Evolutionary conservation across 2,888 invertebrate species (phyloP), one percentile per base, ranked within the genome.

Genomic region (Caenorhabditis uteleia): DNA sequence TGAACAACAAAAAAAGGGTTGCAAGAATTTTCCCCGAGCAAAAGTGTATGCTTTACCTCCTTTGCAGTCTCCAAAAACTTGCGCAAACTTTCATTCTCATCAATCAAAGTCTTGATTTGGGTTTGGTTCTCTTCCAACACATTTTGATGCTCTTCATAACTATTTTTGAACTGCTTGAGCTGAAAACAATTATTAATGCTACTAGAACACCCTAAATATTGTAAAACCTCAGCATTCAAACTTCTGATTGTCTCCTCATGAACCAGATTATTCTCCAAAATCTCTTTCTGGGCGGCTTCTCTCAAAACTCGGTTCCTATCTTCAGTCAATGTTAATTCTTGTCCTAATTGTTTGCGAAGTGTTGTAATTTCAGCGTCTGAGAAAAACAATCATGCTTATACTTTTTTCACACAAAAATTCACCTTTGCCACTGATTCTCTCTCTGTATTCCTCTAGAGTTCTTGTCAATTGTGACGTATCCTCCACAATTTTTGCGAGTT

Each of bases 61-160:
- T 47, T 49, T 1, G 25, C 34, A 27, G 53, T 51, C 23, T 76
- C 75, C 6, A 78, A 46, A n/a, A 75, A 60, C 21, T 73, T 75
- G 23, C 68, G 47, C 18, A 82, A 65, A 7, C 51, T 50, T 23
- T 61, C 70, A 53, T 79, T 77, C 45, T 79, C 71, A 40, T 77
- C 77, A 54, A 82, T 81, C 18, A 82, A 38, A 23, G 80, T 77
- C 38, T 71, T 70, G 26, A 80, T 50, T 42, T 78, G 78, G 20
- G 29, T 4, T 1, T 43, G 18, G 29, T 55, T 54, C 20, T 66
- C 61, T 18, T 45, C 54, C 10, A 57, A 57, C 4, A 40, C 45
- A 23, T 67, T 58, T 39, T 60, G 36, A 16, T 59, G 55, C 29
- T 58, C 60, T 8, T 69, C 67, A 18, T 48, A 64, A 14, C 48